Evolutionary conservation across 2,113 vertebrate genomes (phyloP).

Genomic region (Pipa parva): DNA sequence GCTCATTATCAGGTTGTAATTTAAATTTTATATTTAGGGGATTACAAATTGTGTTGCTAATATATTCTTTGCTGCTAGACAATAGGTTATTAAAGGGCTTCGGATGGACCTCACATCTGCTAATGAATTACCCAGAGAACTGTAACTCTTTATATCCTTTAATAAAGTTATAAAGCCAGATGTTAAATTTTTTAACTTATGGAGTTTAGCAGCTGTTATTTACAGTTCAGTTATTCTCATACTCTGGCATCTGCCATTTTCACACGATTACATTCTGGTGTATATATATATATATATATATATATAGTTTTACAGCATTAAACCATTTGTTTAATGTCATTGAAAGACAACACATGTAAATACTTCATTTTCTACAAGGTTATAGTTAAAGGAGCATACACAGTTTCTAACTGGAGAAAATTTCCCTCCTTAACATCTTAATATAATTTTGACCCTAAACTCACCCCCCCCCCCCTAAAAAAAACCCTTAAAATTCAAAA

Average conservation of each 20-base stretch:
- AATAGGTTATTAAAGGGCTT: not conserved
- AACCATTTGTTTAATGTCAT: conserved; percentile 10
- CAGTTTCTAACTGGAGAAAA: too few relatives aligned
- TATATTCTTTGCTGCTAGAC: too few relatives aligned
- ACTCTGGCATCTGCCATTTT: conserved; percentile 20
- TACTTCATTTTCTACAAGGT: not conserved
- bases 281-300: too few relatives aligned
- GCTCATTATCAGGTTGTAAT: too few relatives aligned
- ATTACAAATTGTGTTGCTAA: too few relatives aligned
- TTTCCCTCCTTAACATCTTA: too few relatives aligned
- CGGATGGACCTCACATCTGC: conserved; percentile 1
- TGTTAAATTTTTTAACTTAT: conserved; percentile 13
- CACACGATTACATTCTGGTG: conserved; percentile 8
- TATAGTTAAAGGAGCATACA: not conserved
- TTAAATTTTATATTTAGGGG: too few relatives aligned
- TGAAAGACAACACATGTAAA: not conserved
- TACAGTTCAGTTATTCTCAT: conserved; percentile 6
- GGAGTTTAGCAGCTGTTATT: conserved; percentile 20
- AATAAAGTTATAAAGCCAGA: conserved; percentile 20
- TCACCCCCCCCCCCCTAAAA: too few relatives aligned
- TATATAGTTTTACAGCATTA: not conserved
- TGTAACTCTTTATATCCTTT: not conserved
- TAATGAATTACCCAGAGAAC: conserved; percentile 20
- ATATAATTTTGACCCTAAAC: too few relatives aligned
- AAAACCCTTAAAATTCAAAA: too few relatives aligned